Conservation (phyloP, 64 coral and sea anemone genomes). For the Dendronephthya gigantea region DNA sequence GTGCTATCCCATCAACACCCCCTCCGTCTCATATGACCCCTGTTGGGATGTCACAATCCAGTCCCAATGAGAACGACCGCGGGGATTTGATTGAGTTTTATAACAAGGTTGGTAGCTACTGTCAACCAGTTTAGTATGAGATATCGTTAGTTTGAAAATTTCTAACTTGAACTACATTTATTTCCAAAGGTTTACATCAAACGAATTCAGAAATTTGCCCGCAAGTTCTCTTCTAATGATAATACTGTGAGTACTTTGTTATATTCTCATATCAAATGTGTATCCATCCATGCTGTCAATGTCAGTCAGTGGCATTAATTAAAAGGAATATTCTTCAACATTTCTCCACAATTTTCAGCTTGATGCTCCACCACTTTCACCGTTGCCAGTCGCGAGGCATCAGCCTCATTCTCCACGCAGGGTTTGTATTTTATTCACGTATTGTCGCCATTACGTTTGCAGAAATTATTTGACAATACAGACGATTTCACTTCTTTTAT, state of each 20-base stretch:
- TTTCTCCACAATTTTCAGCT: slow-evolving; percentile 33
- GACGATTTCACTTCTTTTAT: background rate
- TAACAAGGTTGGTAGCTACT: slow-evolving; percentile 65
- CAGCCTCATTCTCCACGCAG: slow-evolving; percentile 71
- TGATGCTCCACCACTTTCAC: slow-evolving; percentile 82
- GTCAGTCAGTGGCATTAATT: too few relatives aligned
- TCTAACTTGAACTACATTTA: background rate
- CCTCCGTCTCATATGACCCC: slow-evolving; percentile 45
- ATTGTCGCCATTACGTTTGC: too few relatives aligned
- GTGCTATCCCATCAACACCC: slow-evolving; percentile 58
- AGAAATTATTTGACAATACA: too few relatives aligned
- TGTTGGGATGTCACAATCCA: slow-evolving; percentile 57
- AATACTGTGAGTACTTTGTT: slow-evolving; percentile 54
- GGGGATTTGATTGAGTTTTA: slow-evolving; percentile 97
- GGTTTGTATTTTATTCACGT: too few relatives aligned
- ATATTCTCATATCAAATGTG: background rate
- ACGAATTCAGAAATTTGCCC: slow-evolving; percentile 81
- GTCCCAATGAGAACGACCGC: slow-evolving; percentile 66
- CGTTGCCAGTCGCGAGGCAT: slow-evolving; percentile 73
- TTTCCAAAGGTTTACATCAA: slow-evolving; percentile 73
- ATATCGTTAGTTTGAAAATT: too few relatives aligned
- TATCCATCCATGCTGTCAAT: too few relatives aligned
- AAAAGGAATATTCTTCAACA: too few relatives aligned
- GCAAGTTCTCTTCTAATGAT: slow-evolving; percentile 81
- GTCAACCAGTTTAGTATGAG: too few relatives aligned